A percentile compares a stretch with the other conserved stretches of the same genome.
Conservation (phyloP, 2,797 vertebrate species). For the Fringilla coelebs region DNA sequence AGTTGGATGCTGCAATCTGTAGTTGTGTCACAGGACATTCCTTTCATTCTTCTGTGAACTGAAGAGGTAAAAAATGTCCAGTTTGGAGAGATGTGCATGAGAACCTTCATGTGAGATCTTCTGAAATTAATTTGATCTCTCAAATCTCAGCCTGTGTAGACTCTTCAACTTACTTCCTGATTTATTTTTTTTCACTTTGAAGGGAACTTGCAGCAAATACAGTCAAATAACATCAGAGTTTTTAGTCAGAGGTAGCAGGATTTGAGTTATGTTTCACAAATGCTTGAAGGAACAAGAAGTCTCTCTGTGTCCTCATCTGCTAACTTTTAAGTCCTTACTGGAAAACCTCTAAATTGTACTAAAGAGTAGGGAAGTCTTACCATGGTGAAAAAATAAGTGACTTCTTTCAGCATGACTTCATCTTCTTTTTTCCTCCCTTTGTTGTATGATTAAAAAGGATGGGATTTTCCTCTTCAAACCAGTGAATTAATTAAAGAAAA, state of each 20-base stretch:
- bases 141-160: neutral
- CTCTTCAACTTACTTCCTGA: neutral
- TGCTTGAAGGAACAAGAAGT: neutral
- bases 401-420: neutral
- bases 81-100: neutral
- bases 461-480: neutral
- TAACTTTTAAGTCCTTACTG: neutral
- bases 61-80: neutral
- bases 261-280: neutral
- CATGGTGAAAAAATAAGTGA: neutral
- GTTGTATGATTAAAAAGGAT: neutral
- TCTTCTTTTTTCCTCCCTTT: neutral
- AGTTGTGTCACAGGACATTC: neutral
- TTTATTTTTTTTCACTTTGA: neutral
- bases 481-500: neutral
- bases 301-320: neutral
- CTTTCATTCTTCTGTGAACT: neutral
- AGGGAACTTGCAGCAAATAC: neutral
- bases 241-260: neutral
- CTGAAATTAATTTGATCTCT: neutral
- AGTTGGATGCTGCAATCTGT: neutral
- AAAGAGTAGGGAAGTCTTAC: neutral
- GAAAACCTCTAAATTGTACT: neutral
- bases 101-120: neutral
- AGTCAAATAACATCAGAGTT: neutral